Evolutionary conservation across 1,140 invertebrate genomes (phyloP).

Genomic region (Solenopsis invicta): DNA sequence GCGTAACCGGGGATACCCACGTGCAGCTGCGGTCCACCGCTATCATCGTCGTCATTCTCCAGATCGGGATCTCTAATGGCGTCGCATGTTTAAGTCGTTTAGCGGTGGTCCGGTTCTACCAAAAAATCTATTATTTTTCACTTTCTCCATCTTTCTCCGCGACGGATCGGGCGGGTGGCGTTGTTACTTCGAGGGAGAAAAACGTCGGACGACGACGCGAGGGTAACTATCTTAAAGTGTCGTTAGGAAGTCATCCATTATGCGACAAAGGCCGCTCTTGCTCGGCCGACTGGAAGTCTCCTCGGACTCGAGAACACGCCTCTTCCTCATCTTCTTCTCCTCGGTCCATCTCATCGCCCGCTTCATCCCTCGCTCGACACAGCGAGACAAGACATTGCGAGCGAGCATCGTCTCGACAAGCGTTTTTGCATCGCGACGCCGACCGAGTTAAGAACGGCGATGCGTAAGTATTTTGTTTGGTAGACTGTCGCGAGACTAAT

Average conservation of each 20-base stretch:
- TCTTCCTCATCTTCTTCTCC: conserved; percentile 22
- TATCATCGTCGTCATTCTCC: conserved; percentile 18
- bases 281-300: conserved; percentile 79
- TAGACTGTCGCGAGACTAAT: not conserved
- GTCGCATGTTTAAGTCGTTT: conserved; percentile 78
- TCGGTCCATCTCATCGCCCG: conserved; percentile 20
- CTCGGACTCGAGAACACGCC: conserved; percentile 67
- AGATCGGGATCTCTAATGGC: conserved; percentile 61
- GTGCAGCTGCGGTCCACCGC: conserved; percentile 14
- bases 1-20: not conserved
- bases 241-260: conserved; percentile 85
- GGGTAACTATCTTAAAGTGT: conserved; percentile 85
- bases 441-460: conserved; percentile 18
- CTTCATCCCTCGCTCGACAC: conserved; percentile 37
- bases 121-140: conserved; percentile 83
- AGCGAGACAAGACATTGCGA: conserved; percentile 28
- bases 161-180: conserved; percentile 48
- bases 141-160: conserved; percentile 61
- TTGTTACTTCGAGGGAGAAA: conserved; percentile 65
- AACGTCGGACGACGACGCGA: conserved; percentile 73
- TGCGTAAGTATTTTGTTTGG: conserved; percentile 21
- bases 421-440: conserved; percentile 54
- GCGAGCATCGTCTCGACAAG: conserved; percentile 23
- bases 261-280: conserved; percentile 79
- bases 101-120: conserved; percentile 23